Conservation (phyloP, 2,888 invertebrate species). For the Onchidella celtica region DNA sequence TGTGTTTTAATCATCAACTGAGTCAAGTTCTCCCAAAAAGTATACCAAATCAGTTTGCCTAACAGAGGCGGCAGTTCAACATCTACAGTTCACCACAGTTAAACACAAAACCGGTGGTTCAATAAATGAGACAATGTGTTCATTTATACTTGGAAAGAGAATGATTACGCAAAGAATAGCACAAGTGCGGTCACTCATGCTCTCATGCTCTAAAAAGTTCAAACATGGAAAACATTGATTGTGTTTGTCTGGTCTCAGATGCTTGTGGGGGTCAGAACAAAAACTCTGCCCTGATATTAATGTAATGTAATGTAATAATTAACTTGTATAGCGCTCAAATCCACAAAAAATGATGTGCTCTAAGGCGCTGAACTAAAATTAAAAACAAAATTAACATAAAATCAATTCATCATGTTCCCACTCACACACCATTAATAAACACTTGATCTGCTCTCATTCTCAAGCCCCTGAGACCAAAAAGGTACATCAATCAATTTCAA, state of each 20-base stretch:
- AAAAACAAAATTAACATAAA: no score
- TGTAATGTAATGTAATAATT: no score
- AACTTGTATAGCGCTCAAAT: no score
- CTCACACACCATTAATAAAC: no score
- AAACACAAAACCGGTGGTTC: neutral
- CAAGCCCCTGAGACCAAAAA: neutral
- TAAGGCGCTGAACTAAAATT: no score
- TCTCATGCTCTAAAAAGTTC: neutral
- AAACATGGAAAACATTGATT: neutral
- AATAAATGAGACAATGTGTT: neutral
- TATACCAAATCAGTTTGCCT: constrained; percentile 1
- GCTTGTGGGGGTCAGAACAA: constrained; percentile 28
- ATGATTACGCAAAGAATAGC: neutral
- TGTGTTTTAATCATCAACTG: no score
- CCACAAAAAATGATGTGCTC: no score
- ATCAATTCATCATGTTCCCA: no score
- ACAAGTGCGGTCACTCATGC: neutral
- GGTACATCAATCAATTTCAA: neutral
- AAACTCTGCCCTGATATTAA: neutral
- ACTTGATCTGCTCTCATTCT: no score
- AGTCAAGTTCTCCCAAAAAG: neutral
- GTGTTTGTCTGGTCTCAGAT: neutral
- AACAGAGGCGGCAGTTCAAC: constrained; percentile 15
- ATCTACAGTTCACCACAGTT: neutral
- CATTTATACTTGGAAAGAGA: constrained; percentile 23